Conservation (phyloP, 64 coral and sea anemone genomes). For the Porites australiensis region DNA sequence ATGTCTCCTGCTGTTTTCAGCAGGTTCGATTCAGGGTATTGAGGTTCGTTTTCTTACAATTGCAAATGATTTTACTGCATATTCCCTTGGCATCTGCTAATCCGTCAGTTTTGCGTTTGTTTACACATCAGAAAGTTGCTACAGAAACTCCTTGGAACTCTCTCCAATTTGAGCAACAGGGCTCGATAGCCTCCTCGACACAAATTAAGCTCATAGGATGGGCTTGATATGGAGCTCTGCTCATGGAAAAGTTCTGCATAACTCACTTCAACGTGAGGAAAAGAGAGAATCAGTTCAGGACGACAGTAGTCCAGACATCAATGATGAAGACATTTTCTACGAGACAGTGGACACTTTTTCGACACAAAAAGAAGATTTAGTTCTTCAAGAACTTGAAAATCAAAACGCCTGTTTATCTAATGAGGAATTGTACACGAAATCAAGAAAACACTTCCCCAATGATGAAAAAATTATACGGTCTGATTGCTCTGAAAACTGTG, state of each 20-base stretch:
- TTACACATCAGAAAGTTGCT: too few relatives aligned
- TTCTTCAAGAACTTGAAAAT: not conserved
- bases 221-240: not conserved
- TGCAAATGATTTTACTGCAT: not conserved
- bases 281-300: not conserved
- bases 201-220: not conserved
- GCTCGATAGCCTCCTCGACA: too few relatives aligned
- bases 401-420: too few relatives aligned
- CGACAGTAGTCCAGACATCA: not conserved
- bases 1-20: slow-evolving; percentile 3
- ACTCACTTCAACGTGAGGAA: not conserved
- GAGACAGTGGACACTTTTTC: not conserved
- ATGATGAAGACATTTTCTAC: slow-evolving; percentile 12
- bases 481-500: not conserved
- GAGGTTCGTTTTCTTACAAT: slow-evolving; percentile 2
- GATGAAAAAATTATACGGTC: not conserved
- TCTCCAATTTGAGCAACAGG: too few relatives aligned
- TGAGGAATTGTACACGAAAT: too few relatives aligned
- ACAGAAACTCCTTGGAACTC: too few relatives aligned
- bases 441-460: not conserved
- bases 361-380: not conserved
- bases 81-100: not conserved
- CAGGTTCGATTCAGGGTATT: not conserved
- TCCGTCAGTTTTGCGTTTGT: too few relatives aligned
- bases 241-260: not conserved